Conservation (phyloP, 2,888 invertebrate genomes). For the Orchestes rusci region DNA sequence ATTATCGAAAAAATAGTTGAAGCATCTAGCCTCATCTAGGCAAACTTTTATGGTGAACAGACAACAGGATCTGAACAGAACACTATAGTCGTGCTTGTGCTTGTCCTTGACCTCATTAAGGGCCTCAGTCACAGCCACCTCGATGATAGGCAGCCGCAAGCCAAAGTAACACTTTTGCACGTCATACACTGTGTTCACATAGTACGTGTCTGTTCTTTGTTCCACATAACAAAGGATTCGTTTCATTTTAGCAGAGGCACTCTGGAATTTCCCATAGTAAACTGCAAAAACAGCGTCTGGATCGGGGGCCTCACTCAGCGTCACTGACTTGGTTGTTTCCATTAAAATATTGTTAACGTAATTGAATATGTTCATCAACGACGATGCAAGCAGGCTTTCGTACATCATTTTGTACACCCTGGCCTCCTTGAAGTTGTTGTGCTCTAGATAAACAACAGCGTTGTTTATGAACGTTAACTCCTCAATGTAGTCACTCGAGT, state of each 20-base stretch:
- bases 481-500: conserved; percentile 72
- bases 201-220: conserved; percentile 50
- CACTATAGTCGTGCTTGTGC: conserved; percentile 70
- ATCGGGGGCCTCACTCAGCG: conserved; percentile 38
- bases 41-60: conserved; percentile 88
- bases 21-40: conserved; percentile 89
- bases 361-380: conserved; percentile 70
- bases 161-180: conserved; percentile 77
- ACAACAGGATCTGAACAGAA: conserved; percentile 78
- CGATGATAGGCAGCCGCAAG: conserved; percentile 60
- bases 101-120: conserved; percentile 58
- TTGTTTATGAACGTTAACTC: conserved; percentile 79
- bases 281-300: conserved; percentile 67
- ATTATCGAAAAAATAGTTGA: conserved; percentile 79
- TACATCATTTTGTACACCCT: conserved; percentile 75
- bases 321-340: conserved; percentile 70
- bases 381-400: conserved; percentile 74
- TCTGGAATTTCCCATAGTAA: conserved; percentile 93
- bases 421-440: conserved; percentile 82
- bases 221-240: conserved; percentile 79
- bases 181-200: conserved; percentile 65
- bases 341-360: conserved; percentile 71
- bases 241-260: conserved; percentile 79
- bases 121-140: conserved; percentile 62
- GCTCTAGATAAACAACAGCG: conserved; percentile 72